phyloP scores from a whole-genome alignment of 2,113 vertebrate genomes.

The Nestor notabilis region DNA sequence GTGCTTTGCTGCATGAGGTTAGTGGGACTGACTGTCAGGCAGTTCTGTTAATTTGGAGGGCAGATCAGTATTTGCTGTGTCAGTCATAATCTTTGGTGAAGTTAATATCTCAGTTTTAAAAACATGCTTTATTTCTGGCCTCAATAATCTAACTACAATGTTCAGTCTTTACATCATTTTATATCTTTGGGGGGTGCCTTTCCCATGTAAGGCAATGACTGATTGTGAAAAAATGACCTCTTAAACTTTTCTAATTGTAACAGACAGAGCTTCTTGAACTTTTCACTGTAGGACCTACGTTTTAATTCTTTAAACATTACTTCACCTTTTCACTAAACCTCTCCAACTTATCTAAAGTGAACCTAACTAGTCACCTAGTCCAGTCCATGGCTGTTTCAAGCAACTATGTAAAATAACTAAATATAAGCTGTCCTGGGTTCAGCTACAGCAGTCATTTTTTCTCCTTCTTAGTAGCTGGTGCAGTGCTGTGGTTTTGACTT shows the following conservation, averaged over 20 bases:
- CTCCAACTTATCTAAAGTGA: constrained; percentile 11
- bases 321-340: background rate
- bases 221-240: background rate
- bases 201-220: background rate
- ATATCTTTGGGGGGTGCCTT: background rate
- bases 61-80: background rate
- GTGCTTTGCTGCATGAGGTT: background rate
- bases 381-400: background rate
- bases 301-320: background rate
- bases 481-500: no score
- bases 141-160: background rate
- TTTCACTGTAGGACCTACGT: background rate
- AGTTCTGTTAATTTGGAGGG: background rate
- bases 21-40: background rate
- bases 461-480: no score
- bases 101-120: background rate
- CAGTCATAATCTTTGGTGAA: background rate
- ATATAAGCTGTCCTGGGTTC: no score
- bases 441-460: no score
- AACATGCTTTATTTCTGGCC: background rate
- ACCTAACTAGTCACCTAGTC: constrained; percentile 2
- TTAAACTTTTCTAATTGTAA: background rate
- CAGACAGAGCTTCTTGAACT: background rate
- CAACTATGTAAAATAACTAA: background rate
- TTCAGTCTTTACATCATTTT: background rate